Evolutionary conservation across 2,888 invertebrate species (phyloP).

Genomic region (Epiblema foenella): DNA sequence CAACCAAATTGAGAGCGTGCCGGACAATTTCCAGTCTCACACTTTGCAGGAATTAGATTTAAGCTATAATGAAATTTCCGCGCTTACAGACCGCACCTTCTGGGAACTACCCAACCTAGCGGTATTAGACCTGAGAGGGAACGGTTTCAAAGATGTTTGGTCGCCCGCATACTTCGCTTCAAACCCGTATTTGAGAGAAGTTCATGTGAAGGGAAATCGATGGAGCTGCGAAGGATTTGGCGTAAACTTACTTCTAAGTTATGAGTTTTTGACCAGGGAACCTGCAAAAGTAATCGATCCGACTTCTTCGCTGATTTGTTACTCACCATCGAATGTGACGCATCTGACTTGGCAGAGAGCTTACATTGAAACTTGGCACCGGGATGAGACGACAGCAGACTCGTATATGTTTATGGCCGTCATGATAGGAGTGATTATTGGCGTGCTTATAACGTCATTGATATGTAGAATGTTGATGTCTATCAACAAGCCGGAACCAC

Average conservation of each 20-base stretch:
- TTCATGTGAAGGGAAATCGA: conserved; percentile 89
- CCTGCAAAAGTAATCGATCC: conserved; percentile 78
- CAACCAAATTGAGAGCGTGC: conserved; percentile 87
- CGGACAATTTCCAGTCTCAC: conserved; percentile 83
- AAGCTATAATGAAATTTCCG: conserved; percentile 85
- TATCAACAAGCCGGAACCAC: conserved; percentile 66
- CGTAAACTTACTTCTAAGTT: conserved; percentile 84
- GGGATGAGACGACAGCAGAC: conserved; percentile 61
- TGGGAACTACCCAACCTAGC: conserved; percentile 86
- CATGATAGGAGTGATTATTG: conserved; percentile 80
- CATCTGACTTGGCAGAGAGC: conserved; percentile 89
- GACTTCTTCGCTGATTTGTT: conserved; percentile 85
- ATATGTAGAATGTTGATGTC: conserved; percentile 82
- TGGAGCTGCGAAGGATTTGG: conserved; percentile 90
- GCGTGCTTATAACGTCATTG: conserved; percentile 83
- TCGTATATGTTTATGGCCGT: conserved; percentile 85
- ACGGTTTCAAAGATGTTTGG: conserved; percentile 88
- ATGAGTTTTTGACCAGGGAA: conserved; percentile 84
- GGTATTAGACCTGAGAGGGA: conserved; percentile 88
- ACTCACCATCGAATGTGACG: conserved; percentile 86
- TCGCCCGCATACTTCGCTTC: conserved; percentile 85
- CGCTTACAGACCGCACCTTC: conserved; percentile 86
- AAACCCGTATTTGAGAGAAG: conserved; percentile 84
- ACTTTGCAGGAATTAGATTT: conserved; percentile 86
- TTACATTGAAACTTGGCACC: conserved; percentile 87